Evolutionary conservation across 2,888 invertebrate genomes (phyloP), one percentile per base, ranked within the genome.

Genomic region (Hoplodrina blanda): DNA sequence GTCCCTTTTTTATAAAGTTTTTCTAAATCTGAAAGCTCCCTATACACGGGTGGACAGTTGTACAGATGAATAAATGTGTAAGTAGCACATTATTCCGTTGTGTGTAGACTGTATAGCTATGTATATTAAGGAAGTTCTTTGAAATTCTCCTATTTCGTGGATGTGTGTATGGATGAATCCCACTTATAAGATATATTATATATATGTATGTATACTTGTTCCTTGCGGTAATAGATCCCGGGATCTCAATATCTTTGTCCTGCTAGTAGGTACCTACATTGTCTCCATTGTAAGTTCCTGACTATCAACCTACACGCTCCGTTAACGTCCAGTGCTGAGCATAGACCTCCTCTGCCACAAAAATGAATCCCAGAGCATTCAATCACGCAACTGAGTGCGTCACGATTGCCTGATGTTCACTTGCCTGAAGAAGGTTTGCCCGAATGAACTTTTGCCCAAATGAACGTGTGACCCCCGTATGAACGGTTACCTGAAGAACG

Each of bases 291-390:
- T 25, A 50, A 54, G 57, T 71, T 37, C 30, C 11, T 50, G 50
- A 71, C 20, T 41, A 41, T 41, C 41, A 44, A 13, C 41, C 13
- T 71, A 77, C 62, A 52, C 77, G 72, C 20, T 33, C 46, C 71
- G 62, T 56, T 71, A 61, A 62, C 52, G 62, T 62, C 78, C 46
- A 71, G 33, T n/a, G 20, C 69, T 41, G 33, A 59, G 30, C 59
- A 44, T 15, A 15, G 69, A 30, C 41, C 68, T 52, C 70, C 72
- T 49, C 55, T 8, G 56, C 20, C 72, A 50, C 60, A 30, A 49
- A 41, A 57, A 72, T 62, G 56, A 74, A 74, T 74, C 46, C 49
- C 53, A 11, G 15, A 37, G 20, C 41, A 78, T 78, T 74, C 74
- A 37, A 78, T 78, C 73, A 78, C 72, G 73, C 72, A 57, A 74